Evolutionary conservation across 2,113 vertebrate genomes (phyloP).

Genomic region (Falco punctatus): DNA sequence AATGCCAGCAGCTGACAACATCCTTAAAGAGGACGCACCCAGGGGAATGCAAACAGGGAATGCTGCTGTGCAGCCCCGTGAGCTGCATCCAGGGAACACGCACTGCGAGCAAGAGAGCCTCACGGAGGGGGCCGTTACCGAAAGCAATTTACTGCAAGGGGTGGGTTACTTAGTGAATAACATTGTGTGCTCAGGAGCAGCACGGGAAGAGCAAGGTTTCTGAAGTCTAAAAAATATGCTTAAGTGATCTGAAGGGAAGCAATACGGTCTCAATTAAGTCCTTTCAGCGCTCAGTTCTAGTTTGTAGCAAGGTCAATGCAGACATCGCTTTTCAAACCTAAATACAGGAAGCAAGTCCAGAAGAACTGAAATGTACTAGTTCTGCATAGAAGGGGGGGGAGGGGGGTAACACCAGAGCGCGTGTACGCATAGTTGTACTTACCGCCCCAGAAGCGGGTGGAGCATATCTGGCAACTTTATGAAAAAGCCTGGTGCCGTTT

Average conservation of each 20-base stretch:
- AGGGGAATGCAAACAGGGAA: background rate
- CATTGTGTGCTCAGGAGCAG: background rate
- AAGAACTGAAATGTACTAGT: background rate
- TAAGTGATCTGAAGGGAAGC: background rate
- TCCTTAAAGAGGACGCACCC: background rate
- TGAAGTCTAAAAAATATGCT: background rate
- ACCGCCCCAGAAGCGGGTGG: background rate
- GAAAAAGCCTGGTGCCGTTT: background rate
- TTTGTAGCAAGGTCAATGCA: background rate
- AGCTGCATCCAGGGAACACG: background rate
- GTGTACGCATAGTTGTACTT: background rate
- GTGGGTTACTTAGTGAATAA: background rate
- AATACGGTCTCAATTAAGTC: background rate
- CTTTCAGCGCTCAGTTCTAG: background rate
- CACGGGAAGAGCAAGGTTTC: background rate
- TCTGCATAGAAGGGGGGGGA: too few relatives aligned
- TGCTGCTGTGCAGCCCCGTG: fast-evolving
- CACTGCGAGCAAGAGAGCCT: background rate
- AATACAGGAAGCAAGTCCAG: background rate
- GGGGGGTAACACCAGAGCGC: background rate
- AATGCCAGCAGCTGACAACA: background rate
- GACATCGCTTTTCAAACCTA: background rate
- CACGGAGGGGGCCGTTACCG: background rate
- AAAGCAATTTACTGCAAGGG: background rate
- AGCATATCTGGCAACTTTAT: background rate